phyloP scores from a whole-genome alignment of 2,797 vertebrate species.

The Emys orbicularis region DNA sequence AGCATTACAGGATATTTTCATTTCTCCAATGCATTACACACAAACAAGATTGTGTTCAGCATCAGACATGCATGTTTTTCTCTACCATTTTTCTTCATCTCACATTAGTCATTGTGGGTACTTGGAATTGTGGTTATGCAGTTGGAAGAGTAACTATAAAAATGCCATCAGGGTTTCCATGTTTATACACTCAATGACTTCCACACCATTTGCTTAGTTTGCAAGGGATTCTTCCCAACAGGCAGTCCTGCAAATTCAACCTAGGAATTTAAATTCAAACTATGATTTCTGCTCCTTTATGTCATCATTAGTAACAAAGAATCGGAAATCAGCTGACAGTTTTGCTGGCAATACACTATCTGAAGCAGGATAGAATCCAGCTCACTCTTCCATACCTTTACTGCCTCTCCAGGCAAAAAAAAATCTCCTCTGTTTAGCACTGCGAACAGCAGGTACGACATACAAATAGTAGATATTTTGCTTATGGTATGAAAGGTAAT shows the following conservation, averaged over 20 bases:
- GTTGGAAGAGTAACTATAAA: not conserved
- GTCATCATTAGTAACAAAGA: not conserved
- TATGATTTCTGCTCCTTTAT: not conserved
- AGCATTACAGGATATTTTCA: too few relatives aligned
- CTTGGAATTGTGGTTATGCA: not conserved
- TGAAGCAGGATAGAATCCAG: not conserved
- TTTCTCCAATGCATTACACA: not conserved
- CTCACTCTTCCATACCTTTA: not conserved
- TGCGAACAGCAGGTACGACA: not conserved
- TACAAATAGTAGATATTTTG: too few relatives aligned
- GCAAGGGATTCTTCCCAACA: not conserved
- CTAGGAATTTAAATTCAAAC: not conserved
- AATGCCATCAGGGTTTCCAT: not conserved
- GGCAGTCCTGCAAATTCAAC: not conserved
- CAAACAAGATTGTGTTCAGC: too few relatives aligned
- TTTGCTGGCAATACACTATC: not conserved
- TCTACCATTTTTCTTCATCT: not conserved
- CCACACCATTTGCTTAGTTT: not conserved
- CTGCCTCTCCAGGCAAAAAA: not conserved
- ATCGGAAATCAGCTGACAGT: not conserved
- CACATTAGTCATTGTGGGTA: not conserved
- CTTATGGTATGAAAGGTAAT: too few relatives aligned
- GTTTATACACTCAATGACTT: not conserved
- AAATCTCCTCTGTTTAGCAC: not conserved
- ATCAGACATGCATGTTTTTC: too few relatives aligned